Percentiles rank a stretch among this genome's conserved stretches.
Evolutionary conservation across 2,888 invertebrate genomes (phyloP).

Genomic region (Amitus sp.): DNA sequence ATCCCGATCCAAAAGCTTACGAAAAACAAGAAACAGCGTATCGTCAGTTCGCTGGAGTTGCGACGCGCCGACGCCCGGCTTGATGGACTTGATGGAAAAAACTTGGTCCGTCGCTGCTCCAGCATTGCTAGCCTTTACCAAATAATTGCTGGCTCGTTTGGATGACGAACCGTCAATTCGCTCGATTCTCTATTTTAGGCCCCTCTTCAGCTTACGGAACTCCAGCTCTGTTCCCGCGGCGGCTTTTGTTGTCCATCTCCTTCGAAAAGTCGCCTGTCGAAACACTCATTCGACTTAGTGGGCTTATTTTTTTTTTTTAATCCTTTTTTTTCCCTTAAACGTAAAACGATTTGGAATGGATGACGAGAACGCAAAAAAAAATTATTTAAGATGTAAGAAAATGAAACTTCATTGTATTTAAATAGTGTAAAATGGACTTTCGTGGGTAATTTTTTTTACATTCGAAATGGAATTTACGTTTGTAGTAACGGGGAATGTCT

Average conservation of each 20-base stretch:
- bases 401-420: constrained; percentile 65
- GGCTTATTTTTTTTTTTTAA: too few relatives aligned
- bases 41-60: constrained; percentile 61
- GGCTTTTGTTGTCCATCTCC: constrained; percentile 54
- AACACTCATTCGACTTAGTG: constrained; percentile 56
- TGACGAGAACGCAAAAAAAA: constrained; percentile 43
- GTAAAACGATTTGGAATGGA: constrained; percentile 58
- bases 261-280: constrained; percentile 53
- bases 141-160: constrained; percentile 62
- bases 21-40: constrained; percentile 26
- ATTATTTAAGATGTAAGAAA: constrained; percentile 64
- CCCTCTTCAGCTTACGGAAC: too few relatives aligned
- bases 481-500: constrained; percentile 64
- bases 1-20: constrained; percentile 55
- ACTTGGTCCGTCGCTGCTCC: constrained; percentile 64
- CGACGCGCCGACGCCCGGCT: constrained; percentile 57
- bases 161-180: constrained; percentile 55
- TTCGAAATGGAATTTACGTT: constrained; percentile 64
- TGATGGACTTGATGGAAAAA: too few relatives aligned
- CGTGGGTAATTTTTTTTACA: constrained; percentile 63
- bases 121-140: constrained; percentile 60
- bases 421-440: constrained; percentile 66
- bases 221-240: constrained; percentile 34
- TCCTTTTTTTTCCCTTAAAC: too few relatives aligned
- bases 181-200: constrained; percentile 19